These are phyloP conservation scores for Pheosia gnoma DNA, from an alignment of 2,888 invertebrate species.

Conservation along the genomic window DNA sequence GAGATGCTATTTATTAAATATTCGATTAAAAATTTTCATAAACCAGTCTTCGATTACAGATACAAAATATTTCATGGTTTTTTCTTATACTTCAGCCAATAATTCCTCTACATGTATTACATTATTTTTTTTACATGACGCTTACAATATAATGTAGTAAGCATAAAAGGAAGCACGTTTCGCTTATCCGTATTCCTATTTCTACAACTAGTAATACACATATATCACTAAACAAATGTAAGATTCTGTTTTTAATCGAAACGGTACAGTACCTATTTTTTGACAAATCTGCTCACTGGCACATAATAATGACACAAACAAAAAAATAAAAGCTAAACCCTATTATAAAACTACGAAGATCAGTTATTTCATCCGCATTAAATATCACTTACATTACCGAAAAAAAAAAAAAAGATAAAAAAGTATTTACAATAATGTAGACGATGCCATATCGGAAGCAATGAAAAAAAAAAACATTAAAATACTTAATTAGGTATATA, in stretches of 20 bases:
- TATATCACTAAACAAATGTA: constrained; percentile 46
- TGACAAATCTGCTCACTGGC: constrained; percentile 70
- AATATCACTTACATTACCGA: constrained; percentile 52
- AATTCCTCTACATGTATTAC: constrained; percentile 9
- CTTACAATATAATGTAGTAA: constrained; percentile 14
- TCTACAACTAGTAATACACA: constrained; percentile 66
- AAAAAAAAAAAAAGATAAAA: constrained; percentile 38
- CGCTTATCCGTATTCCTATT: constrained; percentile 61
- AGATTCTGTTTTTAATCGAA: constrained; percentile 41
- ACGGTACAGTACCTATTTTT: constrained; percentile 44
- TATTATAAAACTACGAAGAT: constrained; percentile 70
- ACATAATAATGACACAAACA: constrained; percentile 77
- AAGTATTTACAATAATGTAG: constrained; percentile 49
- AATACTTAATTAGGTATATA: constrained; percentile 36
- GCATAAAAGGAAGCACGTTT: constrained; percentile 77
- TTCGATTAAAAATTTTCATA: constrained; percentile 14
- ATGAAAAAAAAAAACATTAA: constrained; percentile 29
- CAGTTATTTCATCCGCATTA: constrained; percentile 69
- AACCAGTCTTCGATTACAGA: constrained; percentile 8
- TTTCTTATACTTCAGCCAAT: constrained; percentile 37
- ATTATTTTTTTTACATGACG: constrained; percentile 18
- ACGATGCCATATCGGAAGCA: constrained; percentile 33
- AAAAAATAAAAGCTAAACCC: constrained; percentile 52
- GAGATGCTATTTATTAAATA: constrained; percentile 4
- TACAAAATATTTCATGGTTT: constrained; percentile 9